Conservation (phyloP, 1,140 invertebrate genomes). For the Drosophila sp. region DNA sequence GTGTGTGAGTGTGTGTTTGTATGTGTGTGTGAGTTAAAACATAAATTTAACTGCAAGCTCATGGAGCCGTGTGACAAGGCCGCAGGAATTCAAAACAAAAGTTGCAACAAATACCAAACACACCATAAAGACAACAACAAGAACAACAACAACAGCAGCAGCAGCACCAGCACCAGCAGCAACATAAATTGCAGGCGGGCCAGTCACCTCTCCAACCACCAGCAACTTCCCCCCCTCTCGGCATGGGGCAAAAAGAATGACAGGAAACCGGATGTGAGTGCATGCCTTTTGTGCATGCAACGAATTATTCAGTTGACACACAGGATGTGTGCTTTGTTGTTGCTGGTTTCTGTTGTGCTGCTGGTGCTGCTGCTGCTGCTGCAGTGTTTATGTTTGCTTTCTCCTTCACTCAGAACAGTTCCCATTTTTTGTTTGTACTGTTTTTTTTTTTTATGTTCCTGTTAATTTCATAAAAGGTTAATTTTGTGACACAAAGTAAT, state of each 20-base stretch:
- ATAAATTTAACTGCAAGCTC: conserved; percentile 76
- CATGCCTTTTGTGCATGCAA: conserved; percentile 81
- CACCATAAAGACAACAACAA: conserved; percentile 74
- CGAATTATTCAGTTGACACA: conserved; percentile 81
- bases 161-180: conserved; percentile 38
- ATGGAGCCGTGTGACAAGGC: conserved; percentile 77
- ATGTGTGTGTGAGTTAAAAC: conserved; percentile 55
- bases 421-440: conserved; percentile 12
- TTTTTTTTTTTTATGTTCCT: conserved; percentile 3
- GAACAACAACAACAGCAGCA: conserved; percentile 56
- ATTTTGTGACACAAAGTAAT: conserved; percentile 44
- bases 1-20: conserved; percentile 26
- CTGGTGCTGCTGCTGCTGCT: conserved; percentile 41
- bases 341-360: conserved; percentile 37
- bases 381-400: conserved; percentile 35
- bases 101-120: conserved; percentile 80
- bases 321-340: conserved; percentile 79
- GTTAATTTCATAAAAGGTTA: conserved; percentile 50
- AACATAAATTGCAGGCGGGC: conserved; percentile 68
- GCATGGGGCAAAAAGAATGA: conserved; percentile 71
- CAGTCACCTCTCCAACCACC: conserved; percentile 10
- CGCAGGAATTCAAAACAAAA: conserved; percentile 81
- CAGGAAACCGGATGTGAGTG: conserved; percentile 81
- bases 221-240: conserved; percentile 1
- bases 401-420: conserved; percentile 36